These are phyloP conservation scores for Pteruthius melanotis DNA, from an alignment of 2,113 vertebrate species.

Conservation along the genomic window DNA sequence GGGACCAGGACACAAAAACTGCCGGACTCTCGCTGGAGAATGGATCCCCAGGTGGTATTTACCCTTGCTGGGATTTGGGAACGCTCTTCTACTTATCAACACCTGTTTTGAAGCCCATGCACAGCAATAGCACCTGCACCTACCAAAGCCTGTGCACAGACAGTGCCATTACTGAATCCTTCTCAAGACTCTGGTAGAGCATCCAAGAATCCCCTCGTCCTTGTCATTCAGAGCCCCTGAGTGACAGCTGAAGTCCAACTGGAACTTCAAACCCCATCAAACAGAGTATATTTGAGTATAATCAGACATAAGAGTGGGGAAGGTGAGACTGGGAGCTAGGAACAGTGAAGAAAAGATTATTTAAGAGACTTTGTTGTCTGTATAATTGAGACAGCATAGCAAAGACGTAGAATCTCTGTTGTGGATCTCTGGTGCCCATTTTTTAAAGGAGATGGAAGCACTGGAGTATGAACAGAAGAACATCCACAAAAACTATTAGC, in stretches of 20 bases:
- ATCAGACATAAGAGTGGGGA: not conserved
- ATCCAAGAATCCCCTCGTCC: not conserved
- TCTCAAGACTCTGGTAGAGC: not conserved
- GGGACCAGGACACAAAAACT: not conserved
- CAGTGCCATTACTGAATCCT: not conserved
- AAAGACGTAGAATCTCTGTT: not conserved
- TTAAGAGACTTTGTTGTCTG: not conserved
- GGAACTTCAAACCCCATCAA: not conserved
- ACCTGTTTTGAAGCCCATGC: not conserved
- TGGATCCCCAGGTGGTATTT: not conserved
- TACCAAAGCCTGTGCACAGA: not conserved
- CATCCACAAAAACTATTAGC: not conserved
- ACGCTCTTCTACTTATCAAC: not conserved
- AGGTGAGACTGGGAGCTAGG: not conserved
- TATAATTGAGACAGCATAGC: not conserved
- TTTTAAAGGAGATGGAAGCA: not conserved
- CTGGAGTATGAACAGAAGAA: not conserved
- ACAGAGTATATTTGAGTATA: not conserved
- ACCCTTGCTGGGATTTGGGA: not conserved
- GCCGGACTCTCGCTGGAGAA: rapidly evolving
- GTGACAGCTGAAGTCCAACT: not conserved
- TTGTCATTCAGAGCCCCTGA: not conserved
- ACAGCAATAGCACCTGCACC: not conserved
- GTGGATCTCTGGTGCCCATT: not conserved
- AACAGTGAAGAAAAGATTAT: not conserved